A percentile compares a stretch with the other conserved stretches of the same genome.
These are phyloP conservation scores for Pheosia gnoma DNA, from an alignment of 2,888 invertebrate genomes.

Conservation along the genomic window DNA sequence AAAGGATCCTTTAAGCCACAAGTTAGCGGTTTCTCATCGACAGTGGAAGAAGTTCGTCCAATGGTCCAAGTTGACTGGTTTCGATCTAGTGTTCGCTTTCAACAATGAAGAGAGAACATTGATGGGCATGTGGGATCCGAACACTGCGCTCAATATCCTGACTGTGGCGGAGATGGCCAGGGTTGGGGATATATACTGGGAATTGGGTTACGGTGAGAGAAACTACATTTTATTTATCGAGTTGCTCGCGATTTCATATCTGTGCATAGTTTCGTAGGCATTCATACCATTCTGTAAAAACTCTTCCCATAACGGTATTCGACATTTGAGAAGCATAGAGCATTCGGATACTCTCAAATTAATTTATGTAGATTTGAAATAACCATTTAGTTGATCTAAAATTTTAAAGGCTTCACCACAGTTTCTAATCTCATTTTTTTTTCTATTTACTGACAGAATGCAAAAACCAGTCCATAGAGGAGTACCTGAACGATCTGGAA, in stretches of 20 bases:
- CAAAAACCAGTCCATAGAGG: constrained; percentile 77
- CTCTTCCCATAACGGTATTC: no score
- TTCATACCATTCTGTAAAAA: no score
- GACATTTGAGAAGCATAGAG: no score
- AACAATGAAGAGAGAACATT: constrained; percentile 82
- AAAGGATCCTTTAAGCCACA: constrained; percentile 4
- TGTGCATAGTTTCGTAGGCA: no score
- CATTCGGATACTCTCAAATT: no score
- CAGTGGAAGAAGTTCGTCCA: constrained; percentile 68
- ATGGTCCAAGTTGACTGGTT: constrained; percentile 84
- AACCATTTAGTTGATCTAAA: no score
- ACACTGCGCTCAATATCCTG: constrained; percentile 86
- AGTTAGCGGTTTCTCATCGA: constrained; percentile 49
- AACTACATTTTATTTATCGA: constrained; percentile 18
- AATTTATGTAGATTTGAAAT: no score
- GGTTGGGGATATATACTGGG: constrained; percentile 87
- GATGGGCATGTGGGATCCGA: constrained; percentile 87
- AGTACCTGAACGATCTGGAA: constrained; percentile 85
- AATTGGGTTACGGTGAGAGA: constrained; percentile 87
- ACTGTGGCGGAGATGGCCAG: constrained; percentile 87
- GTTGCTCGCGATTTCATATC: no score
- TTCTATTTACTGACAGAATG: constrained; percentile 74
- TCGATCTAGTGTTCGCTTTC: constrained; percentile 87
- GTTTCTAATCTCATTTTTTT: not conserved
- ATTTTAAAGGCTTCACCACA: no score